Conservation (phyloP, 2,888 invertebrate species). For the Nymphalis c-album region DNA sequence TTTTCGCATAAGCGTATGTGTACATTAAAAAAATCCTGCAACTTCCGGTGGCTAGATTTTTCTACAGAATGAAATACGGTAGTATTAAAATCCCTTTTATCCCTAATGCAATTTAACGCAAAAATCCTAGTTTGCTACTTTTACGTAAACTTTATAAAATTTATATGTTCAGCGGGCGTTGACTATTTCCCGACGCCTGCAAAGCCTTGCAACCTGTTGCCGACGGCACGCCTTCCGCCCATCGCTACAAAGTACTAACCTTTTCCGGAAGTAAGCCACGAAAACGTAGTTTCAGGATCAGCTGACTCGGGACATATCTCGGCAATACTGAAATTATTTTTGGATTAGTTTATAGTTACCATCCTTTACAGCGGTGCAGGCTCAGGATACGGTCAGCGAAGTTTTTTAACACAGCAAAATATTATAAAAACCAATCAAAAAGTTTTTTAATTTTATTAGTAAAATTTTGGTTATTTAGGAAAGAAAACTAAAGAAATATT, state of each 20-base stretch:
- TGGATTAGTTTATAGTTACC: constrained; percentile 47
- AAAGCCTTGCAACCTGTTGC: constrained; percentile 75
- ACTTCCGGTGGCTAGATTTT: neutral
- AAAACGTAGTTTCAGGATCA: constrained; percentile 1
- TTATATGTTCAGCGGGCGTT: constrained; percentile 59
- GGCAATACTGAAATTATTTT: constrained; percentile 32
- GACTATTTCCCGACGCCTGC: constrained; percentile 48
- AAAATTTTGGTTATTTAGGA: constrained; percentile 36
- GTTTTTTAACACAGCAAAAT: constrained; percentile 62
- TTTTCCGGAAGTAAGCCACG: constrained; percentile 36
- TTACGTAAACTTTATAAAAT: constrained; percentile 73
- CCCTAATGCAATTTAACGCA: constrained; percentile 36
- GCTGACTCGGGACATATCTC: neutral
- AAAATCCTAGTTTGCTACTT: constrained; percentile 60
- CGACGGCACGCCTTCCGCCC: constrained; percentile 80
- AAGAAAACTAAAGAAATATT: constrained; percentile 55
- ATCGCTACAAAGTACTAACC: constrained; percentile 51
- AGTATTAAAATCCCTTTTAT: neutral
- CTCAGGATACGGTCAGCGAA: constrained; percentile 35
- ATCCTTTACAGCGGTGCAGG: constrained; percentile 16
- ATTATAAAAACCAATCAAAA: constrained; percentile 57
- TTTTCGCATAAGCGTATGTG: too few species aligned
- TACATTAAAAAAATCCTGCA: too few species aligned
- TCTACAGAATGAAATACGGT: neutral
- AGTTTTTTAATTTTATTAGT: constrained; percentile 41